Conservation (phyloP, 2,113 vertebrate genomes). For the Anser cygnoides region DNA sequence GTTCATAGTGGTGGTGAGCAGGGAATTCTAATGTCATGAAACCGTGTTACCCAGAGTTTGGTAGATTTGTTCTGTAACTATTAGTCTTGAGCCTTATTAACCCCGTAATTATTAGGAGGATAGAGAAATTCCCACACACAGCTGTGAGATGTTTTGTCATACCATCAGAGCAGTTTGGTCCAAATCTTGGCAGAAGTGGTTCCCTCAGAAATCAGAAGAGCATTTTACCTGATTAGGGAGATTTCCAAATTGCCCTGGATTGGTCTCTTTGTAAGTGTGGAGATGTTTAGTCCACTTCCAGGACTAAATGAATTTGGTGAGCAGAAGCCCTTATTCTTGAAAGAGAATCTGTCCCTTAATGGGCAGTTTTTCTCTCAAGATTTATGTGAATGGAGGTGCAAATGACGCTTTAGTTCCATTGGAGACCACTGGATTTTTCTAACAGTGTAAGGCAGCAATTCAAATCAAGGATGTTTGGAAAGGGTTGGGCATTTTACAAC, state of each 20-base stretch:
- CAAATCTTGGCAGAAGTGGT: background rate
- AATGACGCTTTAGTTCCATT: background rate
- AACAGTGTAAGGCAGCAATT: background rate
- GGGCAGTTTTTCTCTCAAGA: background rate
- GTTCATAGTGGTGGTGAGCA: background rate
- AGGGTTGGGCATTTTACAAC: background rate
- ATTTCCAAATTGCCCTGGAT: background rate
- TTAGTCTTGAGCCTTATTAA: background rate
- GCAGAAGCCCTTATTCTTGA: background rate
- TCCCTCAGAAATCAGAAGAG: background rate
- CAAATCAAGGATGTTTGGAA: background rate
- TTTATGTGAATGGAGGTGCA: background rate
- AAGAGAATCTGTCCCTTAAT: background rate
- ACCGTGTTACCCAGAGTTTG: background rate
- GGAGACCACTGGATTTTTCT: background rate
- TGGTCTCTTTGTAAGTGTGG: background rate
- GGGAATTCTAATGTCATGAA: background rate
- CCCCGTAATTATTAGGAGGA: rapidly evolving
- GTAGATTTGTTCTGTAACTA: background rate
- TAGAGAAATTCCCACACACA: background rate
- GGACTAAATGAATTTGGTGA: background rate
- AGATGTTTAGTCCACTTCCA: background rate
- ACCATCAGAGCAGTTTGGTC: background rate
- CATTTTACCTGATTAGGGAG: background rate
- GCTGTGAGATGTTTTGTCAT: background rate